phyloP scores from a whole-genome alignment of 1,140 invertebrate species.

The Metopolophium dirhodum region DNA sequence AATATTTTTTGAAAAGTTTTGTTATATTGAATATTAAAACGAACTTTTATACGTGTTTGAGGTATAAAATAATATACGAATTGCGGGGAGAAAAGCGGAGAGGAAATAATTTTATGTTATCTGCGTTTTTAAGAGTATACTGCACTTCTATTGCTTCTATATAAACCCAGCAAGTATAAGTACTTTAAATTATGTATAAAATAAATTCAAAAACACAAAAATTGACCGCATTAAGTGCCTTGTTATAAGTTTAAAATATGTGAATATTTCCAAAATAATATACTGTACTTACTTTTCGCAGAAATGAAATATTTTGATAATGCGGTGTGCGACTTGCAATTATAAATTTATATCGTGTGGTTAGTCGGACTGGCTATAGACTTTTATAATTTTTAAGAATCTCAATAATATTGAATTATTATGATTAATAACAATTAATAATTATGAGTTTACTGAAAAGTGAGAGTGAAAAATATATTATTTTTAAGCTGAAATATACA shows the following conservation, averaged over 20 bases:
- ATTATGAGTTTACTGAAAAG: neutral
- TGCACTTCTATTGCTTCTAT: neutral
- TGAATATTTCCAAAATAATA: neutral
- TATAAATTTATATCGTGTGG: neutral
- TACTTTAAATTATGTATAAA: neutral
- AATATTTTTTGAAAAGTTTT: neutral
- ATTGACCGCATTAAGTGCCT: neutral
- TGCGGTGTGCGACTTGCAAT: neutral
- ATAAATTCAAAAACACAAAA: neutral
- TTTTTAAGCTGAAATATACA: neutral
- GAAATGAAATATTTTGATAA: neutral
- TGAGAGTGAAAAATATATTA: neutral
- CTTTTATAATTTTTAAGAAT: neutral
- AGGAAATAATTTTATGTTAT: neutral
- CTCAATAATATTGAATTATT: neutral
- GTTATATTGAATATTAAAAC: neutral
- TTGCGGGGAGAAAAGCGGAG: neutral
- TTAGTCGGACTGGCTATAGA: neutral
- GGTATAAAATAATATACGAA: neutral
- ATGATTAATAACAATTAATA: neutral
- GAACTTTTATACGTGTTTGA: neutral
- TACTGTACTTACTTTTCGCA: neutral
- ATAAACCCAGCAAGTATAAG: neutral
- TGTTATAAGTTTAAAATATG: neutral
- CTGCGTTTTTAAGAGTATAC: neutral